Conservation (phyloP, 23 tunicate genomes). For the Halocynthia roretzi region DNA sequence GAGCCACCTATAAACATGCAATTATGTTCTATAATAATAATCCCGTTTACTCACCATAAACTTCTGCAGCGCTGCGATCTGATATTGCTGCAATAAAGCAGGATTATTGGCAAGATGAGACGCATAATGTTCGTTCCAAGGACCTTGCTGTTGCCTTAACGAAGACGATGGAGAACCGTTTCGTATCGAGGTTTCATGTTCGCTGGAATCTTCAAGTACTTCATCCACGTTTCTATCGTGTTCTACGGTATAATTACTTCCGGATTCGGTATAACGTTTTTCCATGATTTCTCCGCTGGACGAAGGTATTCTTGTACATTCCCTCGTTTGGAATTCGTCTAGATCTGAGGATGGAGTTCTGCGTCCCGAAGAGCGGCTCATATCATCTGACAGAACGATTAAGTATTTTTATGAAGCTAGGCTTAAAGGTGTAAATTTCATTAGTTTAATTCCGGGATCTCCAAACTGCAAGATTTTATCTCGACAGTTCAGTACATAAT, state of each 20-base stretch:
- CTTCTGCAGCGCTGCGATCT: slow-evolving; percentile 41
- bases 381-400: background rate
- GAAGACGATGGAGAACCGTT: background rate
- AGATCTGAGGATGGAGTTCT: background rate
- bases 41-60: background rate
- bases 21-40: background rate
- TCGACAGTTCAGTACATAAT: no score
- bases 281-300: background rate
- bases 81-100: slow-evolving; percentile 32
- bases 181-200: background rate
- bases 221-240: background rate
- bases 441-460: no score
- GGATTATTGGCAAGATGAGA: slow-evolving; percentile 25
- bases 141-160: background rate
- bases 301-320: background rate
- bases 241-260: background rate
- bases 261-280: background rate
- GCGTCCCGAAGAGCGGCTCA: background rate
- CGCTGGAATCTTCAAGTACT: background rate
- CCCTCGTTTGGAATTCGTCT: background rate
- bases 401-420: background rate
- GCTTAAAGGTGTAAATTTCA: background rate
- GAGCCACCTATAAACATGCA: background rate
- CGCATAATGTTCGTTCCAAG: slow-evolving; percentile 8
- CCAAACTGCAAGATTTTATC: no score